phyloP scores from a whole-genome alignment of 2,888 invertebrate species.

The Ectemnius lituratus region DNA sequence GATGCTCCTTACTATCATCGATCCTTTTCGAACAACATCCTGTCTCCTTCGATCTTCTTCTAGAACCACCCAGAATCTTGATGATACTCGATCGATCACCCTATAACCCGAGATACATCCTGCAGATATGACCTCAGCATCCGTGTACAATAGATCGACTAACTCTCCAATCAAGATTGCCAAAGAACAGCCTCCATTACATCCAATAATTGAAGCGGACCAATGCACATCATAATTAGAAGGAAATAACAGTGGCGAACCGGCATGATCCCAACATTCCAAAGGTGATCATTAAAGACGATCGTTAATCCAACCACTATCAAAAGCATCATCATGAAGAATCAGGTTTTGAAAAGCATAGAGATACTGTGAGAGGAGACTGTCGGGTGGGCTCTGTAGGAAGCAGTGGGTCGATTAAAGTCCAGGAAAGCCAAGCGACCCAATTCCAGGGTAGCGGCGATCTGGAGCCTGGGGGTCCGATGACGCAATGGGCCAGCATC shows the following conservation, averaged over 20 bases:
- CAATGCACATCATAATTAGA: conserved; percentile 2
- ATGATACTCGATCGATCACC: background rate
- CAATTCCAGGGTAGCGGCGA: conserved; percentile 68
- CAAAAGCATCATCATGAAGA: background rate
- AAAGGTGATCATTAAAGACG: background rate
- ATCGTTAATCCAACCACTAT: background rate
- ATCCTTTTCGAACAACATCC: background rate
- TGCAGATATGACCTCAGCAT: background rate
- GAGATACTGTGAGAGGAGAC: background rate
- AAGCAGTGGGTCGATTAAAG: conserved; percentile 22
- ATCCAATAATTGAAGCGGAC: background rate
- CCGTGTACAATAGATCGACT: background rate
- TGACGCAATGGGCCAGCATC: conserved; percentile 69
- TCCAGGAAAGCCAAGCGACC: conserved; percentile 67
- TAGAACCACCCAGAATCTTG: background rate
- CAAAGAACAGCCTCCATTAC: background rate
- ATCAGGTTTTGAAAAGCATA: background rate
- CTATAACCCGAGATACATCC: background rate
- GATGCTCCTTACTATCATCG: background rate
- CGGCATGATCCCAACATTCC: background rate
- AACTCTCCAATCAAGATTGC: background rate
- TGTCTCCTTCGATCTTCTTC: background rate
- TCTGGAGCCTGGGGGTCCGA: conserved; percentile 46
- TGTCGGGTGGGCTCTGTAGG: background rate
- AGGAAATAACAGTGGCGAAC: background rate